These are phyloP conservation scores for Nemurella pictetii DNA, from an alignment of 2,888 invertebrate genomes.

Conservation along the genomic window DNA sequence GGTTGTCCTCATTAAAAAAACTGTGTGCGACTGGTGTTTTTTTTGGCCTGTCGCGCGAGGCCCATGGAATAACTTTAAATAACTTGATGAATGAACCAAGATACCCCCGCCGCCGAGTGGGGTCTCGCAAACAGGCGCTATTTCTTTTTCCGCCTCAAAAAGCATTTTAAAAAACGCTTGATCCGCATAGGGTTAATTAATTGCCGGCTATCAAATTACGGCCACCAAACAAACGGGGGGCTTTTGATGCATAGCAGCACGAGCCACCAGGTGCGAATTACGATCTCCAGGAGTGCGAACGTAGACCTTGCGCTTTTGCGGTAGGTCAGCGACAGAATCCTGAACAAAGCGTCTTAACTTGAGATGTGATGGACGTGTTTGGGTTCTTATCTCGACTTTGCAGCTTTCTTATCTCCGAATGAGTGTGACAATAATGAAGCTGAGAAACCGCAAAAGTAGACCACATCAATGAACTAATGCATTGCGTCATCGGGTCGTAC, in stretches of 20 bases:
- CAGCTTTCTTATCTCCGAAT: not conserved
- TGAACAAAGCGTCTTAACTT: not conserved
- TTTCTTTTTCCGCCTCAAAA: not conserved
- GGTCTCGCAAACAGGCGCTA: too few species aligned
- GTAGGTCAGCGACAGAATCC: not conserved
- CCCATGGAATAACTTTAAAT: not conserved
- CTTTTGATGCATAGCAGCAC: not conserved
- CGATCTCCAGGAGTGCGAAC: not conserved
- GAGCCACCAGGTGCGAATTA: not conserved
- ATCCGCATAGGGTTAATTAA: not conserved
- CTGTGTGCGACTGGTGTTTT: not conserved
- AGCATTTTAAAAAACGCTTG: not conserved
- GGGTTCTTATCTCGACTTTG: not conserved
- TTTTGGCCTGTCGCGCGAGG: not conserved
- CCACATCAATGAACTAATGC: not conserved
- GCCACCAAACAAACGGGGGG: not conserved
- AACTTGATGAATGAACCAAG: not conserved
- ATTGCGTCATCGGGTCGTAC: not conserved
- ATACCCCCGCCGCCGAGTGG: not conserved
- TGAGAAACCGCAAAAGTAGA: not conserved
- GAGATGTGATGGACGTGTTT: not conserved
- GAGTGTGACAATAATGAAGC: not conserved
- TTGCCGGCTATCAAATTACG: not conserved
- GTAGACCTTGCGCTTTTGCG: not conserved
- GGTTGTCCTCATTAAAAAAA: not conserved